phyloP scores from a whole-genome alignment of 2,888 invertebrate genomes.

The Latheticus oryzae region DNA sequence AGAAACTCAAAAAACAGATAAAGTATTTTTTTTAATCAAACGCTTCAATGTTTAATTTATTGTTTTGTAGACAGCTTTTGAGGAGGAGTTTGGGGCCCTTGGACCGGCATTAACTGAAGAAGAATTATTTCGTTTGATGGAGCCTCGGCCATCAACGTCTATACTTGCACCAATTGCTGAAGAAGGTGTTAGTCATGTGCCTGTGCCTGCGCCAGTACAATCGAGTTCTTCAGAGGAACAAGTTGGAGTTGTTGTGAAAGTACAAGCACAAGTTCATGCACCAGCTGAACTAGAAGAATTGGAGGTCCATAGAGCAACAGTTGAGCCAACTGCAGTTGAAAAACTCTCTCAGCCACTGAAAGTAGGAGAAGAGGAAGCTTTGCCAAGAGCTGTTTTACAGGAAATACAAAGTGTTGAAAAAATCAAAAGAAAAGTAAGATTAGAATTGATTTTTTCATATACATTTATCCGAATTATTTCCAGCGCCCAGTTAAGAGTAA shows the following conservation, averaged over 20 bases:
- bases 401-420: background rate
- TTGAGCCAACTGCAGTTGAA: too few species aligned
- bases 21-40: too few species aligned
- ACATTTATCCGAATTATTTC: background rate
- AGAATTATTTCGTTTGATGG: too few species aligned
- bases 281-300: background rate
- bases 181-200: background rate
- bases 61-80: background rate
- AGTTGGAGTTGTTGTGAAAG: background rate
- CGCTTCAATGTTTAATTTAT: too few species aligned
- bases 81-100: constrained; percentile 2
- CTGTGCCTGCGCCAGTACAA: background rate
- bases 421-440: background rate
- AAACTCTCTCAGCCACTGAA: too few species aligned
- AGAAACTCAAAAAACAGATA: constrained; percentile 1
- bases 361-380: too few species aligned
- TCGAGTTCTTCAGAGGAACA: background rate
- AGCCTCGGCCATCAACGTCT: too few species aligned
- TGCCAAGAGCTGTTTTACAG: background rate
- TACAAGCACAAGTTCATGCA: background rate
- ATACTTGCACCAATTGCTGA: background rate
- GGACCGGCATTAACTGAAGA: background rate
- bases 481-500: background rate
- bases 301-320: too few species aligned
- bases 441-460: too few species aligned